Conservation (phyloP, 2,888 invertebrate genomes). For the Adineta ricciae region DNA sequence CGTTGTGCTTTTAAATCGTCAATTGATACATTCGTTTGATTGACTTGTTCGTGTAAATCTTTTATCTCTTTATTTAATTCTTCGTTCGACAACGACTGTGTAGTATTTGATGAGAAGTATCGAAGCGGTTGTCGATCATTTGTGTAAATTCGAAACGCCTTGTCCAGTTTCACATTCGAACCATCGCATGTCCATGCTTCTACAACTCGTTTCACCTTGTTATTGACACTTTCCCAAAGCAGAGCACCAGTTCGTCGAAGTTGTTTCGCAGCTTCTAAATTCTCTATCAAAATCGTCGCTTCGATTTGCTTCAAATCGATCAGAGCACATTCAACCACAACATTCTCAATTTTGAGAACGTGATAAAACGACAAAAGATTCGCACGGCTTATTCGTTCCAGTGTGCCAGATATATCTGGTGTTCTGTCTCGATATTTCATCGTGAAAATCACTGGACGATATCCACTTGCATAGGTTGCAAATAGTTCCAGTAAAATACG, state of each 20-base stretch:
- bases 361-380: not conserved
- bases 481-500: not conserved
- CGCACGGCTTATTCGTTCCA: not conserved
- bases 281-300: not conserved
- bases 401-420: not conserved
- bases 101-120: not conserved
- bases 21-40: conserved; percentile 14
- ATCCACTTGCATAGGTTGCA: not conserved
- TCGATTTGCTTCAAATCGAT: conserved; percentile 12
- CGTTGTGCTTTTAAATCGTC: not conserved
- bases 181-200: not conserved
- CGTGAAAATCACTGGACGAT: not conserved
- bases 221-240: not conserved
- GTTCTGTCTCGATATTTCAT: not conserved
- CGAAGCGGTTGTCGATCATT: not conserved
- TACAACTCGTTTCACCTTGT: not conserved
- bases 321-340: not conserved
- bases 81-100: not conserved
- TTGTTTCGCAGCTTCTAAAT: not conserved
- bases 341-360: not conserved
- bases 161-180: not conserved
- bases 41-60: conserved; percentile 16
- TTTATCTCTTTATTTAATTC: conserved; percentile 21
- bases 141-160: not conserved
- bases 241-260: not conserved